Conservation (phyloP, 2,113 vertebrate species). For the Salvelinus fontinalis region DNA sequence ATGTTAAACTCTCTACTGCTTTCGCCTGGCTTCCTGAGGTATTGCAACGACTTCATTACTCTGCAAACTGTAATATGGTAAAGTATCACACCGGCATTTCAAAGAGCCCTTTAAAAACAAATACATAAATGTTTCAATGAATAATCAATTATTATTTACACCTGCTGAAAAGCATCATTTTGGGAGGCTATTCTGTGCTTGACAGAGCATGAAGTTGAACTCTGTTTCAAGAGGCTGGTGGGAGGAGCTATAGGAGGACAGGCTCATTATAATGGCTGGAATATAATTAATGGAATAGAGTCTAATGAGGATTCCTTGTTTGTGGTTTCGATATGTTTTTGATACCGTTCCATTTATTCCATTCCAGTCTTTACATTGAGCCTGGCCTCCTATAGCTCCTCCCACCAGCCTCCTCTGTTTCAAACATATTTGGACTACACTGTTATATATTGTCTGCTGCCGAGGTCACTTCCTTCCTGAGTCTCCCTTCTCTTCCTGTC, state of each 20-base stretch:
- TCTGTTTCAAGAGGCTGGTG: too few relatives aligned
- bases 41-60: constrained; percentile 2
- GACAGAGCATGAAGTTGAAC: too few relatives aligned
- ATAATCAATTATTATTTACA: neutral
- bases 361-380: too few relatives aligned
- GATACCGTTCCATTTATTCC: too few relatives aligned
- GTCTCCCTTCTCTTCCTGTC: neutral
- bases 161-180: too few relatives aligned
- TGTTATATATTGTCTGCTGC: neutral
- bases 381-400: too few relatives aligned
- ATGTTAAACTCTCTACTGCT: constrained; percentile 28
- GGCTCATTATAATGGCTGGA: too few relatives aligned
- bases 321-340: neutral
- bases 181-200: too few relatives aligned
- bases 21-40: constrained; percentile 29
- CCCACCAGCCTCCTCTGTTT: too few relatives aligned
- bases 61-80: too few relatives aligned
- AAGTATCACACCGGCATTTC: neutral
- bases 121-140: constrained; percentile 8
- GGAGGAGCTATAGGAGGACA: too few relatives aligned
- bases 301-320: neutral
- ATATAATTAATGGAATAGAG: neutral
- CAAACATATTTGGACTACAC: too few relatives aligned
- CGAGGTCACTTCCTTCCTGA: neutral
- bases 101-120: neutral